A percentile compares a stretch with the other conserved stretches of the same genome.
Conservation (phyloP, 2,888 invertebrate genomes). For the Cephus rjabovi region DNA sequence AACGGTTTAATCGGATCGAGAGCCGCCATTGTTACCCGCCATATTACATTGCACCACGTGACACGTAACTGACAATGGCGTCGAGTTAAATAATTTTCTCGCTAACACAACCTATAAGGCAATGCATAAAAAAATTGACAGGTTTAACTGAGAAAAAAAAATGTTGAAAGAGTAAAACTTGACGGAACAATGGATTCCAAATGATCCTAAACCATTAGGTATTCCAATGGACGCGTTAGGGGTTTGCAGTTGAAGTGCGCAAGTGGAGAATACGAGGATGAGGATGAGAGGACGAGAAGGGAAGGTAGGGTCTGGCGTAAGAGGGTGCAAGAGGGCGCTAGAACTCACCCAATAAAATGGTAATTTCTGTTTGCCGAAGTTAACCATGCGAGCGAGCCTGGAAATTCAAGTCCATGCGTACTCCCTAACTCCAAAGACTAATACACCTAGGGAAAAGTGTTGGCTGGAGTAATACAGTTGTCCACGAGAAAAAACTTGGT, state of each 20-base stretch:
- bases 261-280: slow-evolving; percentile 13
- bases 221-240: slow-evolving; percentile 62
- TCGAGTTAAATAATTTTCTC: neutral
- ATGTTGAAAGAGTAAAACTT: neutral
- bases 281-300: slow-evolving; percentile 14
- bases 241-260: slow-evolving; percentile 45
- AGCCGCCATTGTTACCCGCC: neutral
- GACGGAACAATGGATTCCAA: slow-evolving; percentile 54
- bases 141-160: neutral
- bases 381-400: slow-evolving; percentile 70
- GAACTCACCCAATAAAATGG: slow-evolving; percentile 75
- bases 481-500: slow-evolving; percentile 20
- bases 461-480: slow-evolving; percentile 53
- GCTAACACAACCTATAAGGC: neutral
- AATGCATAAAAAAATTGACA: neutral
- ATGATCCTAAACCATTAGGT: slow-evolving; percentile 62
- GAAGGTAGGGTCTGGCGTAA: slow-evolving; percentile 22
- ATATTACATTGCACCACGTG: neutral
- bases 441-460: slow-evolving; percentile 42
- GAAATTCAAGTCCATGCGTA: slow-evolving; percentile 64
- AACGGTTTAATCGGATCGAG: neutral
- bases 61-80: neutral
- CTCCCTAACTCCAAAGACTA: slow-evolving; percentile 64
- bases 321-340: slow-evolving; percentile 52
- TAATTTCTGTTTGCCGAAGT: slow-evolving; percentile 77